These are phyloP conservation scores for Epicampocera succincta DNA, from an alignment of 2,888 invertebrate genomes.

Conservation along the genomic window DNA sequence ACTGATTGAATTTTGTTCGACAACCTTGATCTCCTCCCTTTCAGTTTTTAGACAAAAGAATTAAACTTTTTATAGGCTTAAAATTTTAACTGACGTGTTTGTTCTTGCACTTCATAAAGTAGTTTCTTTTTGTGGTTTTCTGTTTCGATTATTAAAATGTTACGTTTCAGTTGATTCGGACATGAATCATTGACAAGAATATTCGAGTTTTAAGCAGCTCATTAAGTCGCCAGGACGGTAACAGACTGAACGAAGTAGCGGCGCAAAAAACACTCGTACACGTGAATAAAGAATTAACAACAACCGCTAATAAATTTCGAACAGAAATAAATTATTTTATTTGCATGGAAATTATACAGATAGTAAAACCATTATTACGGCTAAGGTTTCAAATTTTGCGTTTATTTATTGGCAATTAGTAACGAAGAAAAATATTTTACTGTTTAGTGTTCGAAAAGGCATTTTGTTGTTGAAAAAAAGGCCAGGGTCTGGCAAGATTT, in stretches of 20 bases:
- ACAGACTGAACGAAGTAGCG: constrained; percentile 2
- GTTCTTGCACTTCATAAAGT: constrained; percentile 23
- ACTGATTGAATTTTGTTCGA: background rate
- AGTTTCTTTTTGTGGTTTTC: constrained; percentile 27
- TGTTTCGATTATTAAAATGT: constrained; percentile 21
- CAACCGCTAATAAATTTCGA: background rate
- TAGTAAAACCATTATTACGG: constrained; percentile 47
- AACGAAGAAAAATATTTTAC: constrained; percentile 31
- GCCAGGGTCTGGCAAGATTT: constrained; percentile 50
- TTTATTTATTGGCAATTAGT: constrained; percentile 11
- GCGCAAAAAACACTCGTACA: no score
- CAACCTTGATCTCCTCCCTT: constrained; percentile 32
- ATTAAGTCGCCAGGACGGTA: constrained; percentile 53
- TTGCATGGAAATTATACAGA: constrained; percentile 29
- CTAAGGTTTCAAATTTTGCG: constrained; percentile 35
- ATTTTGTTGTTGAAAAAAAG: constrained; percentile 54
- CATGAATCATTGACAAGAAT: constrained; percentile 55
- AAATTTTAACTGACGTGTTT: background rate
- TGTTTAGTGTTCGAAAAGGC: constrained; percentile 24
- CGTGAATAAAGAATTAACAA: constrained; percentile 18
- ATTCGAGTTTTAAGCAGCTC: constrained; percentile 16
- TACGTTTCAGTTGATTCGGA: constrained; percentile 47
- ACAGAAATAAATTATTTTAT: constrained; percentile 27
- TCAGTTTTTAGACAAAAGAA: constrained; percentile 3
- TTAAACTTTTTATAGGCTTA: constrained; percentile 14